Base-by-base conservation (phyloP, 2,797 vertebrate genomes). In the Gambusia yucatana region DNA sequence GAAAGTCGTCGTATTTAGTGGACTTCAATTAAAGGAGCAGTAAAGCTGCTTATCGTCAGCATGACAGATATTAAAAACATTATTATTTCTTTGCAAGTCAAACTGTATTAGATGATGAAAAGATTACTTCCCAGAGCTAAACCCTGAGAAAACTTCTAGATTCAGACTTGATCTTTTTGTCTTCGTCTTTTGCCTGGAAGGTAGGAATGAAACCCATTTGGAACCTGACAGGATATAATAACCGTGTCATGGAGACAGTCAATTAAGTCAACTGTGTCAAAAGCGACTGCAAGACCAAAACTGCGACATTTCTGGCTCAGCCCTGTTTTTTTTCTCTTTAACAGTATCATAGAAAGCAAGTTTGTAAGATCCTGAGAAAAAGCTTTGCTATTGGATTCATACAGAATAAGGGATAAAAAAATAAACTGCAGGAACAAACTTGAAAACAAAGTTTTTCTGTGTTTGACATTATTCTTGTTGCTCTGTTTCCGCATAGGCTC, bases 401-500 rank as follows among this genome's bases (percentile, higher is more conserved):
- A 48, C 2, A 76, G 33, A 14, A 72, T 75, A 13, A 76, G 77
- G 61, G 47, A 17, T 14, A 4, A 11, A 72, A 75, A 71, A 78
- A 80, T 33, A 33, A 11, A 28, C 30, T 69, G 36, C 65, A 76
- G 70, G 17, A 41, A 65, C 28, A 67, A 75, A 78, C 1, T 73
- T 71, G 7, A 61, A 33, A 52, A 17, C 2, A 41, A 8, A 1
- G 52, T 77, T 7, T 82, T 57, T 81, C 3, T 70, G 80, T 57
- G 55, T 74, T 41, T 87, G 69, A 83, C 5, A 16, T 82, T 76
- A 6, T 67, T 76, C 79, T 59, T 61, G 8, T 52, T 52, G 7
- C 16, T 76, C 71, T 61, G 59, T 65, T 87, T 22, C 88, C 81
- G 72, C 77, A 77, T 91, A 99, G 98, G 97, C 97, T 73, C 97